A percentile compares a stretch with the other conserved stretches of the same genome.
These are phyloP conservation scores for Ceratotherium simum DNA, from an alignment of 2,113 vertebrate species.

Conservation along the genomic window DNA sequence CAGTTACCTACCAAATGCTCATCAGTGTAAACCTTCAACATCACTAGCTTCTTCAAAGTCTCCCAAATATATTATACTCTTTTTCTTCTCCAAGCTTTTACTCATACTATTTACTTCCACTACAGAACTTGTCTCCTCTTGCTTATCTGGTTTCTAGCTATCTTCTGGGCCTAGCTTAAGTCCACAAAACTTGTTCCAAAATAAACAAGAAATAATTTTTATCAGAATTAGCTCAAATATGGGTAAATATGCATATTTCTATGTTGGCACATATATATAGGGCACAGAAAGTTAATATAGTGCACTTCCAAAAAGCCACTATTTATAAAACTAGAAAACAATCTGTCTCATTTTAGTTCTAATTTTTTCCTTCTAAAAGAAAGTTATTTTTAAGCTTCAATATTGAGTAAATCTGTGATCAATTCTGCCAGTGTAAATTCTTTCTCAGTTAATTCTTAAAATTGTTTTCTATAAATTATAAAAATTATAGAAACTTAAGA, in stretches of 20 bases:
- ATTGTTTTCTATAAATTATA: conserved; percentile 26
- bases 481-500: not conserved
- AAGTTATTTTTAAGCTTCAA: not conserved
- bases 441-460: conserved; percentile 11
- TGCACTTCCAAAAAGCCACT: not conserved
- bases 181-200: conserved; percentile 32
- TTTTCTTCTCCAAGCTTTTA: conserved; percentile 1
- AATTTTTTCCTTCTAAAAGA: conserved; percentile 40
- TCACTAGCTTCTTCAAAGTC: conserved; percentile 9
- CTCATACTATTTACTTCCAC: conserved; percentile 11
- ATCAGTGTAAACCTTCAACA: not conserved
- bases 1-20: not conserved
- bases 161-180: not conserved
- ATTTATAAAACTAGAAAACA: conserved; percentile 22
- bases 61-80: not conserved
- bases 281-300: not conserved
- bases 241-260: not conserved
- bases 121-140: not conserved
- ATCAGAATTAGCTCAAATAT: conserved; percentile 55
- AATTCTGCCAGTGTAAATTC: conserved; percentile 9
- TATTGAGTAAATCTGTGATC: not conserved
- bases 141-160: not conserved
- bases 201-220: conserved; percentile 52
- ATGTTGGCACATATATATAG: not conserved
- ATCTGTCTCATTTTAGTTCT: not conserved